Percentiles rank a stretch among this genome's conserved stretches.
Conservation (phyloP, 2,797 vertebrate genomes). For the Danio kyathit region DNA sequence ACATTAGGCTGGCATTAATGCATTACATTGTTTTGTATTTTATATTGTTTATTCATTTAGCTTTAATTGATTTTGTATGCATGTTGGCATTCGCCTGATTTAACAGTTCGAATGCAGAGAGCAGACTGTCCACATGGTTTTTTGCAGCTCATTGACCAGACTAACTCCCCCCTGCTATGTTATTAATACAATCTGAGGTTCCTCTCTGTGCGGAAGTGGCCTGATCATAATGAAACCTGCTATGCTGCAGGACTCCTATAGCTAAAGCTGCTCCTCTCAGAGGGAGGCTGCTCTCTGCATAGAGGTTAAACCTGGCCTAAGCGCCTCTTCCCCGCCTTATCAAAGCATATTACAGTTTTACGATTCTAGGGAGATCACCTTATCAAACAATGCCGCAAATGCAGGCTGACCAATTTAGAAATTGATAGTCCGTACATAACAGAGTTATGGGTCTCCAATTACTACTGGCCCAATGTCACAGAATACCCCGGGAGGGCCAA, state of each 20-base stretch:
- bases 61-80: background rate
- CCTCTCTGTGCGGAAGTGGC: slow-evolving; percentile 45
- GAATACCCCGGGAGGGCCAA: slow-evolving; percentile 75
- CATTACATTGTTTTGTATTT: background rate
- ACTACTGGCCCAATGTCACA: slow-evolving; percentile 25
- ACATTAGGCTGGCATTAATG: background rate
- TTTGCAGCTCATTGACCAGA: slow-evolving; percentile 42
- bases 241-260: slow-evolving; percentile 37
- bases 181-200: slow-evolving; percentile 57
- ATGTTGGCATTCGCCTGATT: slow-evolving; percentile 16
- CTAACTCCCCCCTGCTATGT: slow-evolving; percentile 41
- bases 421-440: slow-evolving; percentile 30
- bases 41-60: background rate
- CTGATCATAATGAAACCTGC: slow-evolving; percentile 47
- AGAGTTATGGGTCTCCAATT: slow-evolving; percentile 25
- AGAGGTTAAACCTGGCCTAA: slow-evolving; percentile 54
- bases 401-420: slow-evolving; percentile 62
- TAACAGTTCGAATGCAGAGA: slow-evolving; percentile 1
- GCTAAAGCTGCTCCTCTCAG: slow-evolving; percentile 45
- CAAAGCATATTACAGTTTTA: background rate
- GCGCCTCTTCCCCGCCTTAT: slow-evolving; percentile 38
- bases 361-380: background rate
- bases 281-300: slow-evolving; percentile 36
- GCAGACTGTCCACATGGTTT: slow-evolving; percentile 32
- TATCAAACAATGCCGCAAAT: slow-evolving; percentile 22